Conservation (phyloP, 2,797 vertebrate species). For the Nasua narica region DNA sequence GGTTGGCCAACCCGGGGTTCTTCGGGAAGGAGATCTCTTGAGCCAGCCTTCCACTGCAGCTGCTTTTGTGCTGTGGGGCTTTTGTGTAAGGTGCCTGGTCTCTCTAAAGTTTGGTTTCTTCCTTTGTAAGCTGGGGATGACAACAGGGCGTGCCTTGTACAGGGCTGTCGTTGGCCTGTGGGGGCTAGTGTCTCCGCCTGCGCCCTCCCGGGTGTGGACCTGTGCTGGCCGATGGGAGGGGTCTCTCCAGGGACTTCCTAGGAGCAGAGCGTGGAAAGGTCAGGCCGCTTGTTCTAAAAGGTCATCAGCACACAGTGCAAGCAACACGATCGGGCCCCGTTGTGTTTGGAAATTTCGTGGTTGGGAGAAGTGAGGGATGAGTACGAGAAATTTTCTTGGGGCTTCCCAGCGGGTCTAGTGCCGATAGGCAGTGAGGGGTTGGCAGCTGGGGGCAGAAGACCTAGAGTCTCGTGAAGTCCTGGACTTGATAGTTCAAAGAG, state of each 20-base stretch:
- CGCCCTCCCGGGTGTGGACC: not conserved
- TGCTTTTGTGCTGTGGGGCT: not conserved
- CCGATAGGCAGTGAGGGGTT: not conserved
- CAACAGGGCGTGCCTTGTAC: not conserved
- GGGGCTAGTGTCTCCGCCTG: not conserved
- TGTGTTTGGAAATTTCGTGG: not conserved
- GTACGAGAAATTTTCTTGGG: not conserved
- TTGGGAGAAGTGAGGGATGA: not conserved
- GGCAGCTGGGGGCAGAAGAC: not conserved
- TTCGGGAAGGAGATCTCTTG: not conserved
- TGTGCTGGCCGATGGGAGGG: not conserved
- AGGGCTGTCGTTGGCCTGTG: not conserved
- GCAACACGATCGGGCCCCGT: not conserved
- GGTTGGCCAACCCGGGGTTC: fast-evolving
- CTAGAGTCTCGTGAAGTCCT: not conserved
- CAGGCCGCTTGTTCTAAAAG: not conserved
- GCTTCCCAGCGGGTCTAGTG: not conserved
- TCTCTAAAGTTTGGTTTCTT: not conserved
- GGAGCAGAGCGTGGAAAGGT: not conserved
- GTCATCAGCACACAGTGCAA: not conserved
- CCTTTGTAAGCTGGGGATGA: not conserved
- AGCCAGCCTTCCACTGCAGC: not conserved
- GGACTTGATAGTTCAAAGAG: not conserved
- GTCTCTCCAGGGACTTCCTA: not conserved
- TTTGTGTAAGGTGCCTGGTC: not conserved